These are phyloP conservation scores for Pandemis heparana DNA, from an alignment of 2,888 invertebrate genomes.

Conservation along the genomic window DNA sequence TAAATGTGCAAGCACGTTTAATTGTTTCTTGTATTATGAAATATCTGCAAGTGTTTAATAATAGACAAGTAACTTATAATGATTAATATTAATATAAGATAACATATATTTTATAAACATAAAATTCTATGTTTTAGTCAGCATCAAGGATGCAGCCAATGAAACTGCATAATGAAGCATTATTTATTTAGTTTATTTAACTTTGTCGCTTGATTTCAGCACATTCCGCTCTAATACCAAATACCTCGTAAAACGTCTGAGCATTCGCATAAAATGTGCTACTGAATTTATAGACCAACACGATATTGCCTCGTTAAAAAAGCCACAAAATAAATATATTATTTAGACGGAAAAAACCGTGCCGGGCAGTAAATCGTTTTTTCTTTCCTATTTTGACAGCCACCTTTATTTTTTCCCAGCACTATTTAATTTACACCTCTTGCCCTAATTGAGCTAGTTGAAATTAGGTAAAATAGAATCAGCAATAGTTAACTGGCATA, in stretches of 20 bases:
- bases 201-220: constrained; percentile 60
- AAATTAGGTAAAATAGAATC: neutral
- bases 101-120: too few relatives aligned
- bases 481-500: neutral
- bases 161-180: constrained; percentile 11
- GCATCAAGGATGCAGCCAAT: neutral
- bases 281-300: constrained; percentile 70
- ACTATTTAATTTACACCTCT: neutral
- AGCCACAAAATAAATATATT: constrained; percentile 66
- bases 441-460: neutral
- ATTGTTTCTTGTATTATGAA: neutral
- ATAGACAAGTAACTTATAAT: too few relatives aligned
- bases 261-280: constrained; percentile 72
- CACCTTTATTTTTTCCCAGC: neutral
- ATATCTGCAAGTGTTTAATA: neutral
- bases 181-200: constrained; percentile 52
- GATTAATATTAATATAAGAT: too few relatives aligned
- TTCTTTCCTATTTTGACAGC: constrained; percentile 35
- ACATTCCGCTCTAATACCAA: constrained; percentile 74
- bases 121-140: neutral
- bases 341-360: constrained; percentile 52
- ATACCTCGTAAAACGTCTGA: constrained; percentile 79
- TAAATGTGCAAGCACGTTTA: neutral
- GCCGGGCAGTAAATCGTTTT: constrained; percentile 6
- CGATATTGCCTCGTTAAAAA: constrained; percentile 70